Base-by-base conservation (phyloP, 1,140 invertebrate genomes). In the Ooceraea biroi region DNA sequence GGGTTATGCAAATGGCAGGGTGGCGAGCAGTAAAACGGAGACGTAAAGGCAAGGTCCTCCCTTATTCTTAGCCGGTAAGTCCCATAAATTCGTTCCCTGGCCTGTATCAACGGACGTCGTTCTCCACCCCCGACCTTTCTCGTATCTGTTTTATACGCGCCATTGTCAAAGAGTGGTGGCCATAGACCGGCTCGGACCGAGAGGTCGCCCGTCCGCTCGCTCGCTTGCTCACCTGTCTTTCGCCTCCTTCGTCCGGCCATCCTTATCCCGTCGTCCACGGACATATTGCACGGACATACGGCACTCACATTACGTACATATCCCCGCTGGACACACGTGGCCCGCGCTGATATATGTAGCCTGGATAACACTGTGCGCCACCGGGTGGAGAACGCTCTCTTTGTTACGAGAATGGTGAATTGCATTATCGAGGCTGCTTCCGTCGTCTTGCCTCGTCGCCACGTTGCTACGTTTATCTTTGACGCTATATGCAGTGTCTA, bases 101-200 rank as follows among this genome's bases (percentile, higher is more conserved):
- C 86, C 77, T 85, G 83, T 90, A 92, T 93, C 92, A 91, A 91
- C 90, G 90, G 85, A 78, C 84, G 66, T 87, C 89, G 85, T 80
- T 76, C 71, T 74, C 82, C 73, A 60, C 78, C 60, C 30, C 58
- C 69, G 44, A 83, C 82, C 71, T 61, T 69, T 85, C 61, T 89
- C 86, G 78, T 88, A 86, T 86, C 85, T 87, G 85, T 89, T 85
- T 90, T 88, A 90, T 89, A 84, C 63, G 83, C 66, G 60, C 84
- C 77, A 86, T 91, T 91, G 83, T 90, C 74, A 84, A 68, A 85
- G 72, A 25, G 71, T 48, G 22, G 48, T n/a, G 22, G 46, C 14
- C 52, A 48, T 72, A 71, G 55, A 72, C 19, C 22, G 25, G n/a
- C 22, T 52, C 44, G 48, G 19, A 82, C 48, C 71, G 14, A 44